Percentiles rank a stretch among this genome's conserved stretches.
These are phyloP conservation scores for Acipenser ruthenus DNA, from an alignment of 2,797 vertebrate species.

Conservation along the genomic window DNA sequence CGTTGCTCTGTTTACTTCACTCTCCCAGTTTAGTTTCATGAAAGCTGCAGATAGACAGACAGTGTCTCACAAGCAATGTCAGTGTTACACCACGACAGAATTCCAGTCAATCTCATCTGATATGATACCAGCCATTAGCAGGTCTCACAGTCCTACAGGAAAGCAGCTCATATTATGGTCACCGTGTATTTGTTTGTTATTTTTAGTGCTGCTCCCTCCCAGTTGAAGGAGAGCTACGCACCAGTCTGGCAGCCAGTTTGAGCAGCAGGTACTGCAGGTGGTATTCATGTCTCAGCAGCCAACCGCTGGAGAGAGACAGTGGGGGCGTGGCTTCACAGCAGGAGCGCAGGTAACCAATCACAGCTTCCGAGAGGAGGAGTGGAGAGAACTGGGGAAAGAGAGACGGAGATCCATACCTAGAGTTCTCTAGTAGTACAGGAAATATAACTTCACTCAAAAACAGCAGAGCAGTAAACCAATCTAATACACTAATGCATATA, in stretches of 20 bases:
- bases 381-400: conserved; percentile 54
- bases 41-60: no score
- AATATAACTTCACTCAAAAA: neutral
- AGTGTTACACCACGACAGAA: no score
- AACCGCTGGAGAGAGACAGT: conserved; percentile 62
- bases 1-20: no score
- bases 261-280: conserved; percentile 83
- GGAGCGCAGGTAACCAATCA: conserved; percentile 69
- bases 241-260: conserved; percentile 63
- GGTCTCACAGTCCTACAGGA: no score
- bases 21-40: neutral
- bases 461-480: neutral
- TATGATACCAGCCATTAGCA: no score
- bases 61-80: no score
- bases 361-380: conserved; percentile 58
- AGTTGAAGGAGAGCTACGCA: conserved; percentile 30
- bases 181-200: no score
- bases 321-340: conserved; percentile 59
- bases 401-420: neutral
- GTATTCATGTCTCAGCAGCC: conserved; percentile 85
- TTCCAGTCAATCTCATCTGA: no score
- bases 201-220: no score
- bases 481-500: no score
- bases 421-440: no score
- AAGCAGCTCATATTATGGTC: no score